Base-by-base conservation (phyloP, 2,888 invertebrate genomes). In the Perithous albicinctus region DNA sequence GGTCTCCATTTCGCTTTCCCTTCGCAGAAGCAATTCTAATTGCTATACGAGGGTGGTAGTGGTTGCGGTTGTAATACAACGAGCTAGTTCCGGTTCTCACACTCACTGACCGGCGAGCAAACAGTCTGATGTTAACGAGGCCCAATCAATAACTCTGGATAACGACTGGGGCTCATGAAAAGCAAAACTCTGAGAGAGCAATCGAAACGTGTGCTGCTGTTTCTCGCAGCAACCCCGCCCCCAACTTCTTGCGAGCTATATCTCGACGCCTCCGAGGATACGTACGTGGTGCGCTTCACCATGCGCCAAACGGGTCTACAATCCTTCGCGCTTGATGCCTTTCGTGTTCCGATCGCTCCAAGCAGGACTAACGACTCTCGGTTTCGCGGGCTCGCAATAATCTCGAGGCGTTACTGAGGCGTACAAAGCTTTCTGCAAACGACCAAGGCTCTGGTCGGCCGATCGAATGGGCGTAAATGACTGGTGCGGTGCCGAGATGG, bases 61-160 rank as follows among this genome's bases (percentile, higher is more conserved):
- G 23, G 56, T 67, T 41, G 41, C 26, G 48, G 12, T 32, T 23
- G 64, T 46, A 46, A 64, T 23, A 18, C 29, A 66, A 23, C 35
- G 15, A 56, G 75, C 43, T 48, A 59, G 89, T 90, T 90, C 89
- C 89, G 89, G 88, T 90, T 90, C 90, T 89, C 90, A 89, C 89
- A 89, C 86, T 85, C 75, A 48, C 83, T 78, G 87, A 87, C 67
- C 56, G 15, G 48, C 56, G 51, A 89, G 86, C 87, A 89, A 88
- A 86, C 87, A 88, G 85, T 86, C 63, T 82, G 81, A 78, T 85
- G 85, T 86, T 90, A 90, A 90, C 90, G 89, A 89, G 89, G 87
- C 85, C 87, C 90, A 90, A 91, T 91, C 91, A 90, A 91, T 91
- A 91, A 91, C 89, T 84, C 81, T 76, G 87, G 89, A 88, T 91